These are phyloP conservation scores for Uria aalge DNA, from an alignment of 2,113 vertebrate genomes.

Conservation along the genomic window DNA sequence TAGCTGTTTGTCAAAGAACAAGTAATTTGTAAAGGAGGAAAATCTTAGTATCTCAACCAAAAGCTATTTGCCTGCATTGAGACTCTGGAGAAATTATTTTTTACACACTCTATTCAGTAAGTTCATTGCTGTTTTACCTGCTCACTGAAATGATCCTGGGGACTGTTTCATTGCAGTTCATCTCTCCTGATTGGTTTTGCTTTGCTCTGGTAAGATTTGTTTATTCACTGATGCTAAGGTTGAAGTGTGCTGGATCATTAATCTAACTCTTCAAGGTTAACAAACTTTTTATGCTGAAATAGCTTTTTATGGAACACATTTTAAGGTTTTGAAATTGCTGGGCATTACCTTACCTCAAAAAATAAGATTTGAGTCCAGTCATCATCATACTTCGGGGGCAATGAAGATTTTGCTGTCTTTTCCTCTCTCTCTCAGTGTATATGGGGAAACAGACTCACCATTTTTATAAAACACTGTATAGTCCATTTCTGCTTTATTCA, in stretches of 20 bases:
- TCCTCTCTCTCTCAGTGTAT: fast-evolving
- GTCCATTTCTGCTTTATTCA: background rate
- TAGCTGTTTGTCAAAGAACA: background rate
- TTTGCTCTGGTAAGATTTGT: conserved; percentile 63
- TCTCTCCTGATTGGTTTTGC: conserved; percentile 30
- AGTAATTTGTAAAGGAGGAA: background rate
- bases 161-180: background rate
- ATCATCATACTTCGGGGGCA: conserved; percentile 33
- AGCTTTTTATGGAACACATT: conserved; percentile 63
- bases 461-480: background rate
- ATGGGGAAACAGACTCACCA: background rate
- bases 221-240: conserved; percentile 44
- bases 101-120: background rate
- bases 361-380: conserved; percentile 56
- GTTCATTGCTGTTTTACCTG: background rate
- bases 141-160: background rate
- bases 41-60: background rate
- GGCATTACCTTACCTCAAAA: conserved; percentile 48
- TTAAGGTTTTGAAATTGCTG: conserved; percentile 55
- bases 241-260: conserved; percentile 62
- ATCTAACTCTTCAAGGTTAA: conserved; percentile 67
- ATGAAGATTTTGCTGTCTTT: conserved; percentile 38
- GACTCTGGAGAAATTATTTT: background rate
- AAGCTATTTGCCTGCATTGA: background rate
- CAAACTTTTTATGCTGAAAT: conserved; percentile 65